phyloP scores from a whole-genome alignment of 2,797 vertebrate genomes.

The Etheostoma perlongum region DNA sequence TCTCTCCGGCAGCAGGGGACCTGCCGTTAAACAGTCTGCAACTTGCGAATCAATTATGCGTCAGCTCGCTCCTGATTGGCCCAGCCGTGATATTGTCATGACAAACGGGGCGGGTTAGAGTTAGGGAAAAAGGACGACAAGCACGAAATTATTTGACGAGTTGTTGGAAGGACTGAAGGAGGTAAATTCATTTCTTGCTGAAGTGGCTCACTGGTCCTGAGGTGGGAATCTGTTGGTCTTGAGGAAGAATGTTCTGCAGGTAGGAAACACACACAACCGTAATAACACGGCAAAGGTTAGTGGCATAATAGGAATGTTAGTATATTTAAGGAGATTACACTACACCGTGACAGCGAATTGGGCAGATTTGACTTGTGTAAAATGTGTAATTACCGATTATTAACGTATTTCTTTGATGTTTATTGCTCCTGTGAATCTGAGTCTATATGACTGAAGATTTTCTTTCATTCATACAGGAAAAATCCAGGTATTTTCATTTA shows the following conservation, averaged over 20 bases:
- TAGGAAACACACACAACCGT: slow-evolving; percentile 40
- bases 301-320: slow-evolving; percentile 14
- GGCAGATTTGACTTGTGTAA: background rate
- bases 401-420: background rate
- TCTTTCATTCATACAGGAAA: background rate
- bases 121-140: slow-evolving; percentile 19
- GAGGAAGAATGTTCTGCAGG: slow-evolving; percentile 78
- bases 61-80: slow-evolving; percentile 68
- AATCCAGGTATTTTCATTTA: background rate
- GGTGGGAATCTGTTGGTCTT: slow-evolving; percentile 30
- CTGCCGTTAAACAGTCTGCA: slow-evolving; percentile 13
- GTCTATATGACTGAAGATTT: background rate
- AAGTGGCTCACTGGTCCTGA: slow-evolving; percentile 35
- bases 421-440: background rate
- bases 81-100: slow-evolving; percentile 11
- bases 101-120: slow-evolving; percentile 29
- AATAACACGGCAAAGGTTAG: background rate
- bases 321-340: slow-evolving; percentile 37
- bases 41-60: slow-evolving; percentile 66
- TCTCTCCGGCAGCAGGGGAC: slow-evolving; percentile 16
- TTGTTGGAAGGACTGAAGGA: slow-evolving; percentile 30
- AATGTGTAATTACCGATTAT: background rate
- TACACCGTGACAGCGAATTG: slow-evolving; percentile 4
- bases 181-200: slow-evolving; percentile 9
- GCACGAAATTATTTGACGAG: slow-evolving; percentile 37